These are phyloP conservation scores for Taenioides sp. DNA, from an alignment of 2,797 vertebrate genomes.

Conservation along the genomic window DNA sequence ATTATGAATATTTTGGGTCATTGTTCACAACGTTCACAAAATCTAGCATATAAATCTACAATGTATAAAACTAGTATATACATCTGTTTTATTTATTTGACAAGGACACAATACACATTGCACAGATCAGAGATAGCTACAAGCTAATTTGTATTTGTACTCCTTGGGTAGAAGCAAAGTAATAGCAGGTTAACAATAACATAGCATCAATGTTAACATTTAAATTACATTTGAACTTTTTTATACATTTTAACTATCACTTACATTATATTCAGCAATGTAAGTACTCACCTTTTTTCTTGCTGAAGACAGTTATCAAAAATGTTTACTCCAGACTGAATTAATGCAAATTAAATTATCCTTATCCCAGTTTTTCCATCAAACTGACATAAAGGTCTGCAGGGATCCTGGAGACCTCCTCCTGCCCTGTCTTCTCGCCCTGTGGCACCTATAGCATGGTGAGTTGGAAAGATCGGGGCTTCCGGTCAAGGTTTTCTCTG, in stretches of 20 bases:
- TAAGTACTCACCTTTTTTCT: slow-evolving; percentile 43
- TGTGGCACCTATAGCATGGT: slow-evolving; percentile 6
- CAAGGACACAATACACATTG: background rate
- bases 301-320: background rate
- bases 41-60: background rate
- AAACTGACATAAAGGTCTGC: slow-evolving; percentile 13
- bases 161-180: background rate
- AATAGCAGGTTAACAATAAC: background rate
- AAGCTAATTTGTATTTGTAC: background rate
- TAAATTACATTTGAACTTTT: too few species aligned
- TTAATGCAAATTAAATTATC: slow-evolving; percentile 11
- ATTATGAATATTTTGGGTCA: background rate
- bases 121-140: background rate
- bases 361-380: slow-evolving; percentile 27
- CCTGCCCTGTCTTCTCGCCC: slow-evolving; percentile 12
- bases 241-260: background rate
- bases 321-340: slow-evolving; percentile 16
- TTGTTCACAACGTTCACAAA: background rate
- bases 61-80: too few species aligned
- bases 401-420: background rate
- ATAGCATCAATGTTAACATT: background rate
- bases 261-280: background rate
- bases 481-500: slow-evolving; percentile 47
- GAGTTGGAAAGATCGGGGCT: slow-evolving; percentile 39
- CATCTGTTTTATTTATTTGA: background rate